Evolutionary conservation across 2,888 invertebrate species (phyloP).

Genomic region (Clusia tigrina): DNA sequence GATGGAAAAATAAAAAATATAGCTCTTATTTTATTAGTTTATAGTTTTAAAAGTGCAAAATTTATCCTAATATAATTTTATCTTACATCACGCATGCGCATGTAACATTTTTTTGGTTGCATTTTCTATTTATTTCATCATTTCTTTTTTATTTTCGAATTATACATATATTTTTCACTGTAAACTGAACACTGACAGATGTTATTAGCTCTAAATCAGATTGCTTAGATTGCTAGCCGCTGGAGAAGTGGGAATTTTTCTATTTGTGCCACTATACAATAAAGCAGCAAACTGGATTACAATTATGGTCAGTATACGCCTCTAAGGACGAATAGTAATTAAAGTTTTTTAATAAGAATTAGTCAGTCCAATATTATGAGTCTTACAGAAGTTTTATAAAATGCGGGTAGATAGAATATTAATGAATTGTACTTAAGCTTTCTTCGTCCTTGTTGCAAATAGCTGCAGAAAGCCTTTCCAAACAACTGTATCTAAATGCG

Average conservation of each 20-base stretch:
- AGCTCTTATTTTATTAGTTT: conserved; percentile 40
- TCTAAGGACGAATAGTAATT: no score
- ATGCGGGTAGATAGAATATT: no score
- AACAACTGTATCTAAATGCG: no score
- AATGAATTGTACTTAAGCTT: no score
- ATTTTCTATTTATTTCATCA: conserved; percentile 28
- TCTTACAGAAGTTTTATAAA: no score
- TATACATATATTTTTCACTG: conserved; percentile 25
- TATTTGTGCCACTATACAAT: conserved; percentile 43
- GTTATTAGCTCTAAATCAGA: conserved; percentile 19
- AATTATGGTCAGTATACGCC: conserved; percentile 63
- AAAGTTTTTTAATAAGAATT: no score
- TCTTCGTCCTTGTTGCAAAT: no score
- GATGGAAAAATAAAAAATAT: conserved; percentile 4
- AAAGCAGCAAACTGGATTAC: conserved; percentile 64
- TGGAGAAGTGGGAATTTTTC: conserved; percentile 34
- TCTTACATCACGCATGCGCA: conserved; percentile 66
- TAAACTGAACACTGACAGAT: conserved; percentile 10
- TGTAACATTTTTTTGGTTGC: conserved; percentile 56
- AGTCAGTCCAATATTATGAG: no score
- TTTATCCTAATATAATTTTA: conserved; percentile 63
- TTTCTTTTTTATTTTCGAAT: conserved; percentile 33
- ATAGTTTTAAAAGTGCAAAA: conserved; percentile 43
- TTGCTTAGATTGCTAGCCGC: conserved; percentile 22
- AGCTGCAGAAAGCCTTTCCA: no score